Conservation (phyloP, 2,113 vertebrate genomes). For the Tachysurus vachellii region DNA sequence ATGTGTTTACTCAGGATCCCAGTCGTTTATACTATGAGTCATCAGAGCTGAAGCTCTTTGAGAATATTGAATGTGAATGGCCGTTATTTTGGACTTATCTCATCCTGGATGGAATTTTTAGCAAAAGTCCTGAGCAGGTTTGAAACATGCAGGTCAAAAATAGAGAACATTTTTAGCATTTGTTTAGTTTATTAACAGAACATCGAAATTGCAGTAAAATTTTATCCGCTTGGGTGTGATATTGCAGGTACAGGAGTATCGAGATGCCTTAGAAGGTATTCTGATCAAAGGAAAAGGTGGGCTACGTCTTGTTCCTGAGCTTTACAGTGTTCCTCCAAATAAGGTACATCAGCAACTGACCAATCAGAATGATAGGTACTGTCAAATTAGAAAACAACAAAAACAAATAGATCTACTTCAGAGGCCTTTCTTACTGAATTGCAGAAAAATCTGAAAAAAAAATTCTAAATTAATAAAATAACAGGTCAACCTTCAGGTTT, state of each 20-base stretch:
- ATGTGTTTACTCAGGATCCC: conserved; percentile 77
- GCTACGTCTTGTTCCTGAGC: conserved; percentile 83
- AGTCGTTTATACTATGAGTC: conserved; percentile 89
- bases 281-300: conserved; percentile 90
- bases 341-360: conserved; percentile 66
- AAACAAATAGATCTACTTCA: background rate
- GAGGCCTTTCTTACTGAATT: no score
- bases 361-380: background rate
- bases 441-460: background rate
- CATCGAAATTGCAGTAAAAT: background rate
- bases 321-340: conserved; percentile 89
- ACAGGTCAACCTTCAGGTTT: background rate
- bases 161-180: background rate
- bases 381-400: background rate
- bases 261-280: conserved; percentile 87
- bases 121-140: conserved; percentile 87
- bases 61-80: conserved; percentile 98
- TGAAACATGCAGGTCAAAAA: background rate
- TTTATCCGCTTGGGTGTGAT: background rate
- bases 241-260: conserved; percentile 89
- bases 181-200: background rate
- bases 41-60: conserved; percentile 93
- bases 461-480: background rate
- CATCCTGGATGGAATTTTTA: conserved; percentile 93
- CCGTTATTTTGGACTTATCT: conserved; percentile 97